Percentiles rank a stretch among this genome's conserved stretches.
Evolutionary conservation across 2,113 vertebrate species (phyloP).

Genomic region (Lepus timidus): DNA sequence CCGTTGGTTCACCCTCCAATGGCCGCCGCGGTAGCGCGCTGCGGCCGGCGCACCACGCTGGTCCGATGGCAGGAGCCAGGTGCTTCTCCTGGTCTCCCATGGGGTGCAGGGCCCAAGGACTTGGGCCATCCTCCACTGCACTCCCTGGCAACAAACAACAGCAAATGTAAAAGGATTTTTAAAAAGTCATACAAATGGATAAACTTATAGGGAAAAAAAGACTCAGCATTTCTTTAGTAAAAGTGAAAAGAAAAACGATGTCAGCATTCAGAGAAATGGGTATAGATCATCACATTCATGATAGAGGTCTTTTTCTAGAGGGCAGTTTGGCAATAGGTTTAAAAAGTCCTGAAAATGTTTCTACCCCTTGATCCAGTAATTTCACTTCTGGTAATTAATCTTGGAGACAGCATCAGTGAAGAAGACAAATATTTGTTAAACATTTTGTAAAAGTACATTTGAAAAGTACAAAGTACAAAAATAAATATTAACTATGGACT

Average conservation of each 20-base stretch:
- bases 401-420: slow-evolving; percentile 17
- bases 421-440: neutral
- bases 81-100: too few relatives aligned
- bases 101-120: too few relatives aligned
- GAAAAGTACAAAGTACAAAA: neutral
- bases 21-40: too few relatives aligned
- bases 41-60: too few relatives aligned
- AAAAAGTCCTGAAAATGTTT: slow-evolving; percentile 27
- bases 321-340: neutral
- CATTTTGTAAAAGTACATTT: neutral
- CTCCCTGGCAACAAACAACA: neutral
- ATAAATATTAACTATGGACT: neutral
- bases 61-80: too few relatives aligned
- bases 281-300: slow-evolving; percentile 1
- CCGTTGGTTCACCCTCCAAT: too few relatives aligned
- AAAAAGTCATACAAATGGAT: neutral
- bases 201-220: neutral
- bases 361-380: neutral
- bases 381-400: neutral
- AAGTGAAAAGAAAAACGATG: neutral
- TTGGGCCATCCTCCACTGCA: too few relatives aligned
- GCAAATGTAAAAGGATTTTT: slow-evolving; percentile 1
- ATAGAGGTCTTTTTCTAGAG: neutral
- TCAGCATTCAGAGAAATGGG: slow-evolving; percentile 47
- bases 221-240: neutral